Conservation (phyloP, 1,140 invertebrate genomes). For the Apocrypta bakeri region DNA sequence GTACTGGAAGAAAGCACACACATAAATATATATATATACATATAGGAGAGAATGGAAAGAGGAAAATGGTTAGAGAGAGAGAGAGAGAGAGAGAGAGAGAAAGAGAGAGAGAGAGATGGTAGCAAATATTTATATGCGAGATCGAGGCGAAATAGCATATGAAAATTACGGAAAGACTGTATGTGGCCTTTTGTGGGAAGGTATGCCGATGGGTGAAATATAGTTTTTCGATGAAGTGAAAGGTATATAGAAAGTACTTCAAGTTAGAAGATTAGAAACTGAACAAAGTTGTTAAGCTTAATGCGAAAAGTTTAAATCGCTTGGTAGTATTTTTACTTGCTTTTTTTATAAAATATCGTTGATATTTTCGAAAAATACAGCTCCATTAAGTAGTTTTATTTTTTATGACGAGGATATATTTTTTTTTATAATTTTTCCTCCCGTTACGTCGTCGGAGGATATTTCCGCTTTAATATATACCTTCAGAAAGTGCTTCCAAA, state of each 20-base stretch:
- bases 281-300: not conserved
- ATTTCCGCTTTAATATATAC: not conserved
- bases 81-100: not conserved
- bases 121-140: conserved; percentile 19
- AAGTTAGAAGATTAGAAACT: not conserved
- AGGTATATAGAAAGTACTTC: not conserved
- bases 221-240: not conserved
- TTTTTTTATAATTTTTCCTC: not conserved
- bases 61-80: not conserved
- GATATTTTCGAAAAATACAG: not conserved
- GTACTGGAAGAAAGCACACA: not conserved
- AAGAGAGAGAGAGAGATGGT: no score
- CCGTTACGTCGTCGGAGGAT: not conserved
- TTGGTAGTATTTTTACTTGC: no score
- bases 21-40: not conserved
- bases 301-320: no score
- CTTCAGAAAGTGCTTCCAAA: not conserved
- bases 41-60: not conserved
- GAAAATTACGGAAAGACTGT: not conserved
- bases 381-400: not conserved
- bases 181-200: not conserved
- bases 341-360: not conserved
- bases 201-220: not conserved
- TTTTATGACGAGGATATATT: not conserved
- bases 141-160: conserved; percentile 5